phyloP scores from a whole-genome alignment of 2,888 invertebrate genomes.

The Chirona hameri region DNA sequence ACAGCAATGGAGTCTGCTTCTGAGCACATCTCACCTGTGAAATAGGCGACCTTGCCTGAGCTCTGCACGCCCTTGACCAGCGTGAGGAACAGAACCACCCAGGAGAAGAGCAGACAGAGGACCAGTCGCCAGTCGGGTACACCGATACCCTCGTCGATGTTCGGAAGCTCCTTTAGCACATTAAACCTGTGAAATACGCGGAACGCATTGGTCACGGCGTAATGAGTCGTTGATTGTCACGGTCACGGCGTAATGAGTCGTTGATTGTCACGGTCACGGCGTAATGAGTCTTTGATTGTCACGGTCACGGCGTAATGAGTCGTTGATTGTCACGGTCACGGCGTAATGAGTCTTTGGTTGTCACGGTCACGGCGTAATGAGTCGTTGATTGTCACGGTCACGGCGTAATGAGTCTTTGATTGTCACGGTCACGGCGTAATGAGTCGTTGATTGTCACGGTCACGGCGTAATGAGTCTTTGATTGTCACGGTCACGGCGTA shows the following conservation, averaged over 20 bases:
- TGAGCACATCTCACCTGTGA: slow-evolving; percentile 52
- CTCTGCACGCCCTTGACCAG: slow-evolving; percentile 70
- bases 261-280: neutral
- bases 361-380: neutral
- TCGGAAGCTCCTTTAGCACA: neutral
- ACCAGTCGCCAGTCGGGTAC: slow-evolving; percentile 65
- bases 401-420: too few relatives aligned
- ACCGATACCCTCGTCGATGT: slow-evolving; percentile 46
- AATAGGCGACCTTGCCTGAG: slow-evolving; percentile 78
- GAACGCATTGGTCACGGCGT: neutral
- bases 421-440: neutral
- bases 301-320: neutral
- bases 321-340: neutral
- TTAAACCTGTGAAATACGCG: neutral
- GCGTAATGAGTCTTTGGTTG: too few relatives aligned
- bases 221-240: too few relatives aligned
- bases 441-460: neutral
- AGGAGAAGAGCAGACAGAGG: slow-evolving; percentile 62
- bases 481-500: neutral
- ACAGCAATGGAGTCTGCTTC: too few relatives aligned
- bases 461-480: too few relatives aligned
- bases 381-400: neutral
- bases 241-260: neutral
- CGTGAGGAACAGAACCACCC: slow-evolving; percentile 65
- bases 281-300: too few relatives aligned